Percentiles rank a stretch among this genome's conserved stretches.
These are phyloP conservation scores for Oryzias celebensis DNA, from an alignment of 2,113 vertebrate species.

Conservation along the genomic window DNA sequence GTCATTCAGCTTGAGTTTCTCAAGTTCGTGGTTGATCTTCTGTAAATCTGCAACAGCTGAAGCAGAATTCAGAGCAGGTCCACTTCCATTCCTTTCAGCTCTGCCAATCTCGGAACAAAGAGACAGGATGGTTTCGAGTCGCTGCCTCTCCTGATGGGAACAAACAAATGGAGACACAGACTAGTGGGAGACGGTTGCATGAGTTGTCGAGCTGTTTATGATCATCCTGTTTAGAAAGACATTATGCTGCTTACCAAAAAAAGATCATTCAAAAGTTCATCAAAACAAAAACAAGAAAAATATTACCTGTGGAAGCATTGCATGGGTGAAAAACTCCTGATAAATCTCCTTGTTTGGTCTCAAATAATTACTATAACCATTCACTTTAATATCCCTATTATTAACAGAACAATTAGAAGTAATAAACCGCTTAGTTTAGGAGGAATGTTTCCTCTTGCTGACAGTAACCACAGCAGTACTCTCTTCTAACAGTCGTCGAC, in stretches of 20 bases:
- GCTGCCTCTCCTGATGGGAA: conserved; percentile 85
- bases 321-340: conserved; percentile 11
- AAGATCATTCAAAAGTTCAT: background rate
- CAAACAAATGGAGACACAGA: conserved; percentile 4
- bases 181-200: background rate
- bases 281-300: background rate
- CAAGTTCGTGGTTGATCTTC: conserved; percentile 93
- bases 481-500: background rate
- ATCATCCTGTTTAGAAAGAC: background rate
- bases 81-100: conserved; percentile 64
- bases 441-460: conserved; percentile 12
- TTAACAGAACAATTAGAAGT: background rate
- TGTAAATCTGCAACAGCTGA: conserved; percentile 88
- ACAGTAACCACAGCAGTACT: conserved; percentile 7
- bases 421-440: background rate
- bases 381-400: background rate
- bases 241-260: background rate
- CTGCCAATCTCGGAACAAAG: conserved; percentile 88
- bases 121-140: conserved; percentile 91
- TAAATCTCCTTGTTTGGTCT: conserved; percentile 17
- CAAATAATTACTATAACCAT: conserved; percentile 8
- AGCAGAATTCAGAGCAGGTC: conserved; percentile 31
- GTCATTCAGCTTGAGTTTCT: conserved; percentile 88
- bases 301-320: conserved; percentile 70
- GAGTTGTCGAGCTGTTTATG: background rate